phyloP scores from a whole-genome alignment of 2,113 vertebrate genomes.

The Euleptes europaea region DNA sequence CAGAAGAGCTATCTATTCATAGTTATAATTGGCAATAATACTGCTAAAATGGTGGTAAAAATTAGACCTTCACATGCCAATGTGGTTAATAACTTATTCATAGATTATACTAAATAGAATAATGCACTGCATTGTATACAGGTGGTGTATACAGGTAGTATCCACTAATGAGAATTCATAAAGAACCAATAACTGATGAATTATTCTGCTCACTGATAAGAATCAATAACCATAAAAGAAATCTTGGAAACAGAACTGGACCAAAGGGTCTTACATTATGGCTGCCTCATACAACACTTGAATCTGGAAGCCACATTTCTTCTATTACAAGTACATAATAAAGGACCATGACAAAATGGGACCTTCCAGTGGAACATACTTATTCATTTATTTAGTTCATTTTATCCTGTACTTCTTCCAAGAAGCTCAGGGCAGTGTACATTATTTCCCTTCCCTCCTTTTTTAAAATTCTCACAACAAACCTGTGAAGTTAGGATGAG shows the following conservation, averaged over 20 bases:
- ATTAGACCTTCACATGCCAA: not conserved
- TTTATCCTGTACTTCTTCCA: too few species aligned
- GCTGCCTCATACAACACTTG: not conserved
- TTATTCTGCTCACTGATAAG: not conserved
- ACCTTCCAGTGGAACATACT: not conserved
- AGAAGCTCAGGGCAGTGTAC: too few species aligned
- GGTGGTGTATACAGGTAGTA: too few species aligned
- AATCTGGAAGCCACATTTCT: not conserved
- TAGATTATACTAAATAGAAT: not conserved
- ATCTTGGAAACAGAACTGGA: not conserved
- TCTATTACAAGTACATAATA: not conserved
- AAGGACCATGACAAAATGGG: too few species aligned
- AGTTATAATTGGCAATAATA: slow-evolving; percentile 35
- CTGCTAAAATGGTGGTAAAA: not conserved
- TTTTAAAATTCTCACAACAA: too few species aligned
- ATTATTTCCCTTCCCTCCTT: too few species aligned
- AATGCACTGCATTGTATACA: not conserved
- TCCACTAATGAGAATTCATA: not conserved
- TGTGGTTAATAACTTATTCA: not conserved
- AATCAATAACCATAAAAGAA: not conserved
- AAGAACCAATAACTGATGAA: not conserved
- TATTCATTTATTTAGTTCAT: too few species aligned
- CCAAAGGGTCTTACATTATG: not conserved
- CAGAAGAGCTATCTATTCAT: slow-evolving; percentile 34
- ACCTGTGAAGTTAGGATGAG: too few species aligned